Evolutionary conservation across 2,113 vertebrate genomes (phyloP).

Genomic region (Pithys albifrons): DNA sequence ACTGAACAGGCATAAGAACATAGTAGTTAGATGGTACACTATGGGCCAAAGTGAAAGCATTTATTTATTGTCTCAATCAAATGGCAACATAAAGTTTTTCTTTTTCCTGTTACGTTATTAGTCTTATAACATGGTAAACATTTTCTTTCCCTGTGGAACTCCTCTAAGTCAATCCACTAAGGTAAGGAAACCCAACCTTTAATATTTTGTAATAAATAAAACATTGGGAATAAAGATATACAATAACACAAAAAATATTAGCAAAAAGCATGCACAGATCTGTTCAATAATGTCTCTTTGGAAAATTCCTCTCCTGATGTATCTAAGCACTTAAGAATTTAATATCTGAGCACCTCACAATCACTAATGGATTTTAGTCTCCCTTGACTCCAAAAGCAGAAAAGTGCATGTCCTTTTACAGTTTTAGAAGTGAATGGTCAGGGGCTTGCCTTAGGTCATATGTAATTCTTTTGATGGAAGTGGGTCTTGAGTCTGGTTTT

Average conservation of each 20-base stretch:
- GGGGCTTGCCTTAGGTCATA: background rate
- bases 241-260: background rate
- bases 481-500: background rate
- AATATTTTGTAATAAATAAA: slow-evolving; percentile 60
- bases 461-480: background rate
- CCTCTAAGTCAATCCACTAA: background rate
- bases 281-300: slow-evolving; percentile 6
- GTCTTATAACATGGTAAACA: background rate
- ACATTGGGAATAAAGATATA: slow-evolving; percentile 21
- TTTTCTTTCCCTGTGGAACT: slow-evolving; percentile 25
- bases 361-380: slow-evolving; percentile 46
- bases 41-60: background rate
- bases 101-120: background rate
- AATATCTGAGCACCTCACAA: background rate
- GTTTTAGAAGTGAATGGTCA: background rate
- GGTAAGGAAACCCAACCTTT: slow-evolving; percentile 6
- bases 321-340: slow-evolving; percentile 38
- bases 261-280: background rate
- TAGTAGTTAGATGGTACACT: background rate
- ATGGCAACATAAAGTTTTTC: background rate
- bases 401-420: background rate
- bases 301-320: slow-evolving; percentile 27
- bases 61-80: slow-evolving; percentile 51
- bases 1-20: background rate
- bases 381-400: background rate